These are phyloP conservation scores for Orchesellides sinensis DNA, from an alignment of 2,888 invertebrate genomes.

Conservation along the genomic window DNA sequence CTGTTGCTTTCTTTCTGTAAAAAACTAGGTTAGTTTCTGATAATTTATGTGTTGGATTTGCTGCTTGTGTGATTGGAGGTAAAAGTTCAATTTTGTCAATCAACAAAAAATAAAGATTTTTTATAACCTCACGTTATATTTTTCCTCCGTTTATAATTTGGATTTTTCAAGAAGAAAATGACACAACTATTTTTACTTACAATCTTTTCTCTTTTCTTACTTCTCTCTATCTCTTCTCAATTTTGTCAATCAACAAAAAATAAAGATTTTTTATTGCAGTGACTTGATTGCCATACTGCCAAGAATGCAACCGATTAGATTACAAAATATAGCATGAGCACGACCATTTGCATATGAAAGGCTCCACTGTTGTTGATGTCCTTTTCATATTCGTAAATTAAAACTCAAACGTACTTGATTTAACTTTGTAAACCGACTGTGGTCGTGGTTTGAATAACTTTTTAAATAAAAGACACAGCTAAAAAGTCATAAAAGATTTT, in stretches of 20 bases:
- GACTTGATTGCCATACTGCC: too few relatives aligned
- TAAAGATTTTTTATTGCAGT: too few relatives aligned
- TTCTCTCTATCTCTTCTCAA: slow-evolving; percentile 30
- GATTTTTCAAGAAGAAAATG: slow-evolving; percentile 22
- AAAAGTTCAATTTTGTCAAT: too few relatives aligned
- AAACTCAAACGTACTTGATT: neutral
- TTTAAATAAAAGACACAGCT: slow-evolving; percentile 17
- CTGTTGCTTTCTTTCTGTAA: too few relatives aligned
- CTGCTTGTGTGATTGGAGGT: too few relatives aligned
- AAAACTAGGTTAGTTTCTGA: too few relatives aligned
- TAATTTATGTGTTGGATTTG: too few relatives aligned
- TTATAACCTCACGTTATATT: slow-evolving; percentile 45
- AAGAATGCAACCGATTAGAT: neutral
- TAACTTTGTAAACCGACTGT: too few relatives aligned
- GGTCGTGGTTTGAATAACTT: too few relatives aligned
- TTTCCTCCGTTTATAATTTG: slow-evolving; percentile 34
- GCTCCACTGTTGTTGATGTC: slow-evolving; percentile 15
- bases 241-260: too few relatives aligned
- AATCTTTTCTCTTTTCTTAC: slow-evolving; percentile 56
- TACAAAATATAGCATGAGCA: slow-evolving; percentile 22
- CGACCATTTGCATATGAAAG: slow-evolving; percentile 32
- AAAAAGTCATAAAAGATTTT: slow-evolving; percentile 25
- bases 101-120: too few relatives aligned
- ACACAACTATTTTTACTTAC: slow-evolving; percentile 5
- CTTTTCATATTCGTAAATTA: slow-evolving; percentile 19